phyloP scores from a whole-genome alignment of 1,140 invertebrate genomes.

The Dolichoris vasculosae region DNA sequence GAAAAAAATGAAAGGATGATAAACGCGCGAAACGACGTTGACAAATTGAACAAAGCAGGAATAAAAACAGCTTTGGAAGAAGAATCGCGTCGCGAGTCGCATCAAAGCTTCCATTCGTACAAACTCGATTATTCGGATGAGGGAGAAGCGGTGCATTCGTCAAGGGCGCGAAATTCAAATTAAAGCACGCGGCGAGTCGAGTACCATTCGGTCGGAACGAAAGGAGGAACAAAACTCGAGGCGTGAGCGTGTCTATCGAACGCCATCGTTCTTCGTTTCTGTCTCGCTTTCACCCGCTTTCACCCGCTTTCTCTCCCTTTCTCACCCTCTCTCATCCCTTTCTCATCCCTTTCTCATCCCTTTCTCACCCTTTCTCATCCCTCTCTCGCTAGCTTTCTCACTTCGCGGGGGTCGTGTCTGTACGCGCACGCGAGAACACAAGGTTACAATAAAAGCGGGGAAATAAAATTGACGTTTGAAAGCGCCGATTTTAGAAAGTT shows the following conservation, averaged over 20 bases:
- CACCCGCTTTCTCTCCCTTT: too few relatives aligned
- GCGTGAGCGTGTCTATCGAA: neutral
- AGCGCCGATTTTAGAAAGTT: too few relatives aligned
- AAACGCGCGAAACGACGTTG: neutral
- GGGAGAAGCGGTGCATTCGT: neutral
- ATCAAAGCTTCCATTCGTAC: constrained; percentile 9
- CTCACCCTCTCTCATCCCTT: too few relatives aligned
- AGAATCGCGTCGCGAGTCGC: neutral
- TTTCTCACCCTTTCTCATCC: too few relatives aligned
- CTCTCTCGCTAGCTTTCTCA: too few relatives aligned
- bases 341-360: too few relatives aligned
- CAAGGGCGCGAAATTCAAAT: constrained; percentile 39
- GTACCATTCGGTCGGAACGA: constrained; percentile 11
- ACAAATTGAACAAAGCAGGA: neutral
- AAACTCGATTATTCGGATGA: constrained; percentile 26
- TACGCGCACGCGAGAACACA: too few relatives aligned
- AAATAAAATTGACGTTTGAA: too few relatives aligned
- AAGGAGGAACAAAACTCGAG: constrained; percentile 2
- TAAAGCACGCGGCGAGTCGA: constrained; percentile 17
- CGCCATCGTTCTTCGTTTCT: neutral
- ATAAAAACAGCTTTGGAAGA: neutral
- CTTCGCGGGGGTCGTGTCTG: too few relatives aligned
- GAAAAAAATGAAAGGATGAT: neutral
- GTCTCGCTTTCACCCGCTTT: too few relatives aligned
- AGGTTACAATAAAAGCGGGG: too few relatives aligned